Base-by-base conservation (phyloP, 2,113 vertebrate species). In the Mesitornis unicolor region DNA sequence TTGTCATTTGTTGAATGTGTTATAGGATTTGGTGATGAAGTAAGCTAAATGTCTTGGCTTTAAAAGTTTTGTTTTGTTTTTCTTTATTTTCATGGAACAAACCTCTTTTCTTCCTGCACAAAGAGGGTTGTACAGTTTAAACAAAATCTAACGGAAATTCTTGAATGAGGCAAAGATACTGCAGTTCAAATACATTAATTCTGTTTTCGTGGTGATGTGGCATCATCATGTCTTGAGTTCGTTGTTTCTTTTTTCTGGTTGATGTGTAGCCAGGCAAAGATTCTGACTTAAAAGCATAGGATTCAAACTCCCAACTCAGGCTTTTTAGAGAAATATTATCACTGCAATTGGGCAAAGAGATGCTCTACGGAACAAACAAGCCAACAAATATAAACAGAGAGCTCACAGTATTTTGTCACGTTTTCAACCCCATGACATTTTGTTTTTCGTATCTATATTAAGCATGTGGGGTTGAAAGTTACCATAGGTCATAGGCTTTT, bases 101-200 rank as follows among this genome's bases (percentile, higher is more conserved):
- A 28, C 6, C 35, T 86, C 59, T 78, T 74, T 88, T 92, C 47
- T 81, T 36, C n/a, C 40, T 68, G 65, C 31, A 81, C 68, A 90
- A 81, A 81, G 83, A 68, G 88, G 21, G 64, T 92, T 82, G 57
- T 45, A 42, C 51, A 76, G 51, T 92, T 94, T 92, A 93, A 92
- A 95, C 25, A 75, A 95, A 96, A 92, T 51, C 59, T 81, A 93
- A 90, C 87, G 96, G 94, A 89, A 94, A 89, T 80, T 94, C 69
- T 90, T 89, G 86, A 89, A 87, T 68, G 75, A 91, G 59, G 85
- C 51, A 81, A 86, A 74, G 79, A 96, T 75, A n/a, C 36, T 81
- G n/a, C 56, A 79, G 60, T 54, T 94, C 65, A 95, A 90, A 92
- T 64, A 38, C 0, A 2, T 63, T 92, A 51, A 64, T 89, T 78